phyloP scores from a whole-genome alignment of 2,113 vertebrate genomes.

The Arothron firmamentum region DNA sequence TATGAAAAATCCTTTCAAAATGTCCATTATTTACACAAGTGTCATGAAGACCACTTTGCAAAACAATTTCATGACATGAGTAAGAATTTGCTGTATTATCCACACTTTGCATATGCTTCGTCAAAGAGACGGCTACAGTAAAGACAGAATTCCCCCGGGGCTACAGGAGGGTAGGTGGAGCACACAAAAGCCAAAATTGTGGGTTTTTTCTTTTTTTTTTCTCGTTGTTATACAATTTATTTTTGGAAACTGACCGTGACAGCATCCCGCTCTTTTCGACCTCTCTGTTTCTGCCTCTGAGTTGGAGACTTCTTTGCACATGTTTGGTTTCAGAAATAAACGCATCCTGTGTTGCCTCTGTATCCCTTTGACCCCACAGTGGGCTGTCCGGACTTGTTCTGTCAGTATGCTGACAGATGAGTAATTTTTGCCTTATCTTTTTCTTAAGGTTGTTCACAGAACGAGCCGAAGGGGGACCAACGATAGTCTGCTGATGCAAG shows the following conservation, averaged over 20 bases:
- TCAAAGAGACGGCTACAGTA: conserved; percentile 12
- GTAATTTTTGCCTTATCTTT: conserved; percentile 43
- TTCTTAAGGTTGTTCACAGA: conserved; percentile 48
- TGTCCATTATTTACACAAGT: conserved; percentile 17
- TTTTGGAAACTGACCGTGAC: conserved; percentile 57
- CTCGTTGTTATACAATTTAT: conserved; percentile 50
- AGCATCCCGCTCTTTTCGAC: conserved; percentile 32
- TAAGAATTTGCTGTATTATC: conserved; percentile 45
- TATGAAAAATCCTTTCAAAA: conserved; percentile 18
- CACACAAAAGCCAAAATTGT: conserved; percentile 14
- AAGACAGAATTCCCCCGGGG: conserved; percentile 22
- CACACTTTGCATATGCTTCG: conserved; percentile 17
- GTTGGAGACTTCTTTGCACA: conserved; percentile 11
- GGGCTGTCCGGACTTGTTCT: conserved; percentile 40
- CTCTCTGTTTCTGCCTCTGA: conserved; percentile 25
- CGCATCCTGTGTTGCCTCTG: conserved; percentile 2
- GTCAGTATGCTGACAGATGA: conserved; percentile 31
- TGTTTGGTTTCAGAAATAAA: conserved; percentile 2
- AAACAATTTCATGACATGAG: not conserved
- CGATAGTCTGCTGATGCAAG: conserved; percentile 20
- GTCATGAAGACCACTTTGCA: conserved; percentile 41
- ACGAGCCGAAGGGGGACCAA: conserved; percentile 25
- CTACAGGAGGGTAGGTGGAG: conserved; percentile 8
- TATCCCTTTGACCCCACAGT: conserved; percentile 24
- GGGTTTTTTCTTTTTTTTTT: conserved; percentile 14